Evolutionary conservation across 2,888 invertebrate species (phyloP), one percentile per base, ranked within the genome.

Genomic region (Drosophila maculinotata): DNA sequence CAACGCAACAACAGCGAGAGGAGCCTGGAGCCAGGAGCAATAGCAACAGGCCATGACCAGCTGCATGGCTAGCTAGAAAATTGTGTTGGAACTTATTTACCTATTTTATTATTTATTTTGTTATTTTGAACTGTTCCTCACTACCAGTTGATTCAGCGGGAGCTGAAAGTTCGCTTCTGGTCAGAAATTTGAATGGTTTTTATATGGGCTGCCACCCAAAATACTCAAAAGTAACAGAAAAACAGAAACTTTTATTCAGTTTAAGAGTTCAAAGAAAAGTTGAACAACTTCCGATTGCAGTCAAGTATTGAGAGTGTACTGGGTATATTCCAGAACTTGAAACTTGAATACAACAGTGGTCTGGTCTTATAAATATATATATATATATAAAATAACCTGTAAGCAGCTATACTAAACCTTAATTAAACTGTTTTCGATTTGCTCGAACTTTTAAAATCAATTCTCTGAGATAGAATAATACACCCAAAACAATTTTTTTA

Each of bases 21-120:
- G n/a, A n/a, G n/a, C n/a, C n/a, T n/a, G n/a, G 35, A 20, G 20
- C 20, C 57, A 63, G 47, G 7, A 58, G 41, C 59, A 70, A 57
- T 48, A 36, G n/a, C 28, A 35, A 35, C 30, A 9, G 33, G 20
- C 39, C 28, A 7, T 28, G 33, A 31, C 36, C 26, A 28, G 47
- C 48, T 17, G 35, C 28, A 20, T n/a, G 60, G 17, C 28, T 35
- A 53, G 23, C 48, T 30, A 12, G 17, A 39, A 74, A 54, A 57
- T 51, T 58, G 44, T 62, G 25, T 39, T 36, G 14, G 10, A 42
- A 52, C 48, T 58, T 74, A 69, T 69, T 74, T 56, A 49, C 41
- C 15, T 41, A 52, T 38, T 62, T 52, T 48, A 39, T 64, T 36
- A 66, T 57, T 57, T 52, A 54, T 36, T 36, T 69, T 48, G 20